Evolutionary conservation across 2,797 vertebrate genomes (phyloP).

Genomic region (Tapera naevia): DNA sequence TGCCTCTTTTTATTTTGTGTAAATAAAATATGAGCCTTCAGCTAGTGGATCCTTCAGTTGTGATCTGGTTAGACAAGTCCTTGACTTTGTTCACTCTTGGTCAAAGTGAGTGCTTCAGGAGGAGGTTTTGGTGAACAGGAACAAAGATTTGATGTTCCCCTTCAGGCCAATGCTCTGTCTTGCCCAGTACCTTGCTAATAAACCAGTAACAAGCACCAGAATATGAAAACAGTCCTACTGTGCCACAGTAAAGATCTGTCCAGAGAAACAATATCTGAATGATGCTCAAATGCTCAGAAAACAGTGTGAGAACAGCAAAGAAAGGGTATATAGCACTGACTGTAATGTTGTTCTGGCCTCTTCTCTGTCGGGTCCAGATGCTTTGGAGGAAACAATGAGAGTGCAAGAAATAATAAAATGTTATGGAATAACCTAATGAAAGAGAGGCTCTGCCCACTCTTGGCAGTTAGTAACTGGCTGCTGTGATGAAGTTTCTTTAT

Average conservation of each 20-base stretch:
- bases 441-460: background rate
- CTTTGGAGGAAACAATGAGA: background rate
- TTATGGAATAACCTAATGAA: background rate
- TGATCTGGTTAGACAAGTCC: background rate
- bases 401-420: background rate
- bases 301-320: background rate
- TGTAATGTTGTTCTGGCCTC: background rate
- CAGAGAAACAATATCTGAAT: background rate
- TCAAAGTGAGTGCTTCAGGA: background rate
- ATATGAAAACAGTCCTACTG: background rate
- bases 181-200: background rate
- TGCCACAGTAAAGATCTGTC: background rate
- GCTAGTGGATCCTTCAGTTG: background rate
- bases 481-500: constrained; percentile 18
- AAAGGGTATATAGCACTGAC: background rate
- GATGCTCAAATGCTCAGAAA: background rate
- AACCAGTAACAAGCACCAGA: background rate
- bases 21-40: background rate
- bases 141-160: background rate
- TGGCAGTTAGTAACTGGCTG: background rate
- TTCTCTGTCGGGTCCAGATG: background rate
- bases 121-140: background rate
- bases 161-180: background rate
- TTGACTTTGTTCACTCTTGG: background rate
- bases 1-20: background rate